Conservation (phyloP, 1,140 invertebrate species). For the Liolophura sinensis region DNA sequence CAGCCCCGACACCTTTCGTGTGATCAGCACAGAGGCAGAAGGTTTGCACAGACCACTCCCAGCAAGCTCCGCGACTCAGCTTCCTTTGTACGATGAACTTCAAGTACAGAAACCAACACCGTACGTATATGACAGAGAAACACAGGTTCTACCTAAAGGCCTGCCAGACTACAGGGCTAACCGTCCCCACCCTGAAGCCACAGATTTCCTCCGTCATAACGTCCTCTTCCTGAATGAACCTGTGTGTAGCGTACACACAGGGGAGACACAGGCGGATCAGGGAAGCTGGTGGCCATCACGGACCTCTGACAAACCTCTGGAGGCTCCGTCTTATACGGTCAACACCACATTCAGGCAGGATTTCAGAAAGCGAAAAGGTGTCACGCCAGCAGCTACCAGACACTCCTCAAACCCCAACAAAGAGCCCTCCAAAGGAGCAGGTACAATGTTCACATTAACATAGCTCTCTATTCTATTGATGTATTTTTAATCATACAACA, state of each 20-base stretch:
- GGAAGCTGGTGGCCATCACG: slow-evolving; percentile 43
- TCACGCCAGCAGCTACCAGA: slow-evolving; percentile 24
- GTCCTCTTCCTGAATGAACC: slow-evolving; percentile 48
- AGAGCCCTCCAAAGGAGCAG: slow-evolving; percentile 41
- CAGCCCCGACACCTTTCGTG: slow-evolving; percentile 52
- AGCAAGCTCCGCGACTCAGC: slow-evolving; percentile 10
- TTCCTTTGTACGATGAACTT: slow-evolving; percentile 24
- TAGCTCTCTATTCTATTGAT: not conserved
- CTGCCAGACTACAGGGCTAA: slow-evolving; percentile 43
- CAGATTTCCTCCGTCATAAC: slow-evolving; percentile 48
- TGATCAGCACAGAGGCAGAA: slow-evolving; percentile 47
- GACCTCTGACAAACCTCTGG: slow-evolving; percentile 31
- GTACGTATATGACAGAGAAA: slow-evolving; percentile 33
- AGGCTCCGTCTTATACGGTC: slow-evolving; percentile 31
- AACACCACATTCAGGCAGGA: slow-evolving; percentile 44
- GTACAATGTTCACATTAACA: slow-evolving; percentile 18
- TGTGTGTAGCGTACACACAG: slow-evolving; percentile 48
- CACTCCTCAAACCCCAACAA: slow-evolving; percentile 43
- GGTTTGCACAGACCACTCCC: slow-evolving; percentile 24
- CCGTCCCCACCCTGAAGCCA: slow-evolving; percentile 40
- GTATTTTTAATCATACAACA: slow-evolving; percentile 2
- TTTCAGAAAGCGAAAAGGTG: slow-evolving; percentile 27
- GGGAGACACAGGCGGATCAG: slow-evolving; percentile 30
- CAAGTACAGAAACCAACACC: slow-evolving; percentile 16
- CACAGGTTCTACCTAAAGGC: slow-evolving; percentile 31